Evolutionary conservation across 2,797 vertebrate species (phyloP).

Genomic region (Gobionotothen gibberifrons): DNA sequence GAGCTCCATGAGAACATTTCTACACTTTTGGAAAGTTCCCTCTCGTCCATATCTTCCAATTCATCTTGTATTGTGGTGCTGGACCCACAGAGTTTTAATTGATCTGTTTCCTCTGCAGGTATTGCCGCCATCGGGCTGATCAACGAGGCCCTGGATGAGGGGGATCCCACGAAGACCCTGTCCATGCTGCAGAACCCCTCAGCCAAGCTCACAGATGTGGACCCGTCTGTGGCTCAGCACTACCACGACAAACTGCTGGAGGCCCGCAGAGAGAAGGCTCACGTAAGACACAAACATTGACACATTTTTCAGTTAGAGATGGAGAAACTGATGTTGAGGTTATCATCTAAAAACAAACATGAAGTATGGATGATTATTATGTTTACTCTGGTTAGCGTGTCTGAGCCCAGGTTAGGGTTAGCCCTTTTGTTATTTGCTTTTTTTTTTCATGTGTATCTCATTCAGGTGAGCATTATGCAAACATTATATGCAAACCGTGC

Average conservation of each 20-base stretch:
- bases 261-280: constrained; percentile 95
- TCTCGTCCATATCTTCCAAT: neutral
- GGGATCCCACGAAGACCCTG: constrained; percentile 89
- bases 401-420: neutral
- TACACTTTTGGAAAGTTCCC: neutral
- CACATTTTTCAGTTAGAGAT: neutral
- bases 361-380: neutral
- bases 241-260: constrained; percentile 95
- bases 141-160: constrained; percentile 96
- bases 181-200: constrained; percentile 90
- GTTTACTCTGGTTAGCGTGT: no score
- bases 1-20: neutral
- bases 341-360: neutral
- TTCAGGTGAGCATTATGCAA: constrained; percentile 52
- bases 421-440: constrained; percentile 18
- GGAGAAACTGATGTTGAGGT: neutral
- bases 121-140: constrained; percentile 95
- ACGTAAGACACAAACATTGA: constrained; percentile 82
- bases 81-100: no score
- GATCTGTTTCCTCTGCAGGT: constrained; percentile 77
- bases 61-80: neutral
- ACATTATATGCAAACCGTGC: constrained; percentile 56
- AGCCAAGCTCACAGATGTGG: constrained; percentile 92
- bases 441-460: neutral
- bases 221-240: constrained; percentile 91